phyloP scores from a whole-genome alignment of 2,797 vertebrate species.

The Harpagifer antarcticus region DNA sequence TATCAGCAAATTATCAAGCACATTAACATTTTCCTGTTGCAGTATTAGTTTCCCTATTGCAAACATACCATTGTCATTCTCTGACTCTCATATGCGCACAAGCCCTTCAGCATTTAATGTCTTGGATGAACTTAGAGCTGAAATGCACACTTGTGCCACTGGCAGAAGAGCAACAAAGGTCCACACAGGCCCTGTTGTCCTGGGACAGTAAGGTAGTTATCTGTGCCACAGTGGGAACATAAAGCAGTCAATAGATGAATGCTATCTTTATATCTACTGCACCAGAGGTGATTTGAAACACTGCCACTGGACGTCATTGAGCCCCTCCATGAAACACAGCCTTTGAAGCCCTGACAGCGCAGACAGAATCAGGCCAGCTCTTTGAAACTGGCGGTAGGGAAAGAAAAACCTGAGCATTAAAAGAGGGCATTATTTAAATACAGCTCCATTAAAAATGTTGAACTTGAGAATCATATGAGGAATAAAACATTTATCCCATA shows the following conservation, averaged over 20 bases:
- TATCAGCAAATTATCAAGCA: conserved; percentile 61
- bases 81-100: conserved; percentile 53
- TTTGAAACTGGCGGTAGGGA: conserved; percentile 68
- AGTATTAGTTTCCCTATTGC: conserved; percentile 60
- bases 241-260: conserved; percentile 83
- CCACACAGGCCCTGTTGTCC: conserved; percentile 80
- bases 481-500: conserved; percentile 25
- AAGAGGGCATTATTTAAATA: conserved; percentile 69
- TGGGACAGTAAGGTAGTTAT: conserved; percentile 80
- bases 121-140: conserved; percentile 72
- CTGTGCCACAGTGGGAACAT: conserved; percentile 80
- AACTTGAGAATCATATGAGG: conserved; percentile 35
- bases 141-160: conserved; percentile 80
- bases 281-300: conserved; percentile 83
- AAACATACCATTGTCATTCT: conserved; percentile 58
- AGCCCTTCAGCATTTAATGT: conserved; percentile 65
- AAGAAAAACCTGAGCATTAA: conserved; percentile 62
- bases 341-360: conserved; percentile 78
- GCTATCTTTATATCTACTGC: conserved; percentile 82
- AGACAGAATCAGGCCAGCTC: conserved; percentile 78
- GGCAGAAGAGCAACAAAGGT: conserved; percentile 79
- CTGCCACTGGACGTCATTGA: conserved; percentile 78
- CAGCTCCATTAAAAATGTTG: conserved; percentile 51
- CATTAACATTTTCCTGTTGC: conserved; percentile 54
- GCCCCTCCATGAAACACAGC: conserved; percentile 63